Conservation (phyloP, 1,140 invertebrate genomes). For the Bombus affinis region DNA sequence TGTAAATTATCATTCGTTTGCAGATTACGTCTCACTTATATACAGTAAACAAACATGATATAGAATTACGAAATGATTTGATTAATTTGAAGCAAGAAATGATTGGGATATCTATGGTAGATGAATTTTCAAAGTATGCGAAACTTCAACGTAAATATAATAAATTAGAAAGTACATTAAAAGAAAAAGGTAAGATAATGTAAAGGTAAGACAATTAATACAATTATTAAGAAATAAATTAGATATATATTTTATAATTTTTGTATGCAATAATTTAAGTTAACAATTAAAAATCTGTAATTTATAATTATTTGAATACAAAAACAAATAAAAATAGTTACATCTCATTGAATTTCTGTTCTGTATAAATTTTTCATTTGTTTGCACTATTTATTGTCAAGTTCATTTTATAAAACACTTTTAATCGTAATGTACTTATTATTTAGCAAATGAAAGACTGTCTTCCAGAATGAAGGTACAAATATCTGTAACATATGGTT, state of each 20-base stretch:
- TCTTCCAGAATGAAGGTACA: slow-evolving; percentile 47
- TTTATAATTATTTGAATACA: slow-evolving; percentile 4
- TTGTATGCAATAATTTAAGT: neutral
- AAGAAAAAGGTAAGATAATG: slow-evolving; percentile 72
- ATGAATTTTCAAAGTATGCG: slow-evolving; percentile 85
- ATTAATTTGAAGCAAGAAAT: slow-evolving; percentile 81
- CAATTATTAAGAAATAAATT: neutral
- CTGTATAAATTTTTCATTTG: neutral
- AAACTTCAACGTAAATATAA: slow-evolving; percentile 83
- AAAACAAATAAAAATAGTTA: neutral
- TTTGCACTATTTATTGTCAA: neutral
- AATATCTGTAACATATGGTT: slow-evolving; percentile 55
- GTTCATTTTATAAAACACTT: neutral
- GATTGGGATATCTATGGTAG: slow-evolving; percentile 81
- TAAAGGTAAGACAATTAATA: neutral
- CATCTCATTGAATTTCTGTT: neutral
- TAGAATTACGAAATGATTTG: slow-evolving; percentile 71
- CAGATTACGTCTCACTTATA: slow-evolving; percentile 69
- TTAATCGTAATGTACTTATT: slow-evolving; percentile 13
- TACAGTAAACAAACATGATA: slow-evolving; percentile 61
- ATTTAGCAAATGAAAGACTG: slow-evolving; percentile 51
- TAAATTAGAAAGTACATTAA: slow-evolving; percentile 79
- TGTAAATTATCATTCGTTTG: slow-evolving; percentile 36
- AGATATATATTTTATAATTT: neutral
- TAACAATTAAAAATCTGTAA: neutral